Evolutionary conservation across 2,797 vertebrate species (phyloP).

Genomic region (Bovichtus diacanthus): DNA sequence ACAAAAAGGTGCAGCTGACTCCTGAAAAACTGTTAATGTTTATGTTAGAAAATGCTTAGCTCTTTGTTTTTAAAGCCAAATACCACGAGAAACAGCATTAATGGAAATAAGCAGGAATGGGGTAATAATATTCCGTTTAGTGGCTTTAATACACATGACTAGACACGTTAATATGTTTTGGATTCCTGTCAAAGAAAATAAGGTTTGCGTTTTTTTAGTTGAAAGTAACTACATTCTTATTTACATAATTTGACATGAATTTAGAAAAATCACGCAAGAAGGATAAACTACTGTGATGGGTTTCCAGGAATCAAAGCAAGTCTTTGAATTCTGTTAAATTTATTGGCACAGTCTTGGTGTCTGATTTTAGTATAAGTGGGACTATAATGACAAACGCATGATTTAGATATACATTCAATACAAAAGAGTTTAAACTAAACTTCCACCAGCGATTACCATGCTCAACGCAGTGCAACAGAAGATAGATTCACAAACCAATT

Average conservation of each 20-base stretch:
- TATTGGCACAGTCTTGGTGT: conserved; percentile 5
- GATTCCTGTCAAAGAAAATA: conserved; percentile 33
- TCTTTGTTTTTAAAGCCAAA: conserved; percentile 40
- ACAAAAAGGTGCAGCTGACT: conserved; percentile 40
- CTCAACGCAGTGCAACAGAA: conserved; percentile 35
- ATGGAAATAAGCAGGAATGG: not conserved
- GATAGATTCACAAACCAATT: conserved; percentile 67
- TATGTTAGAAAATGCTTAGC: conserved; percentile 28
- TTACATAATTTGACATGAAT: conserved; percentile 53
- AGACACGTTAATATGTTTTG: conserved; percentile 25
- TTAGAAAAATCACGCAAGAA: conserved; percentile 36
- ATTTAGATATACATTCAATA: conserved; percentile 15
- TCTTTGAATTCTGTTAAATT: conserved; percentile 28
- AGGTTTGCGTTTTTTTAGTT: conserved; percentile 11
- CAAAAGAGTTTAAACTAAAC: conserved; percentile 47
- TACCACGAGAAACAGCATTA: conserved; percentile 13
- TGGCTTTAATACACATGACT: conserved; percentile 7
- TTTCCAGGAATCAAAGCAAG: conserved; percentile 33
- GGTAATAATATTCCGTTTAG: conserved; percentile 8
- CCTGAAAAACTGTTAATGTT: conserved; percentile 40
- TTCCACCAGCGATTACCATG: conserved; percentile 41
- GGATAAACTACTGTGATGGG: conserved; percentile 28
- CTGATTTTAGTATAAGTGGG: not conserved
- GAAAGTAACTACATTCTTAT: conserved; percentile 25
- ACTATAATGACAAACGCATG: not conserved